Percentiles rank a stretch among this genome's conserved stretches.
Conservation (phyloP, 2,888 invertebrate species). For the Philopedon plagiatum region DNA sequence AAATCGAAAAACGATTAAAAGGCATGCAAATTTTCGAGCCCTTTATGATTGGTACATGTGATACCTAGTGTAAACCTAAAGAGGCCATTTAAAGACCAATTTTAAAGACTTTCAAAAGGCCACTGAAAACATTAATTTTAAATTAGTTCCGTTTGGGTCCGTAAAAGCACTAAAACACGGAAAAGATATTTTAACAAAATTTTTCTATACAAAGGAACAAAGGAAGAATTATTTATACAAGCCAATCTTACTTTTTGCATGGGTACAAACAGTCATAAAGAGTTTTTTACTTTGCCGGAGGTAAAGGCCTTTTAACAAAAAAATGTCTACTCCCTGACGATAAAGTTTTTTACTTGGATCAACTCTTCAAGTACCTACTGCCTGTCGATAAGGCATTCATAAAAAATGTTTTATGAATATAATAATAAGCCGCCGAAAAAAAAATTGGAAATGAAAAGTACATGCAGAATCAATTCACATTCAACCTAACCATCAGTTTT, state of each 20-base stretch:
- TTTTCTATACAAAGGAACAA: background rate
- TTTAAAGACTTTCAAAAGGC: background rate
- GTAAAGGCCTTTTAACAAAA: background rate
- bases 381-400: too few species aligned
- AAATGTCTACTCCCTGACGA: background rate
- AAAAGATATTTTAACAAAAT: background rate
- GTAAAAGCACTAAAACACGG: background rate
- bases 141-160: too few species aligned
- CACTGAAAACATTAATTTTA: too few species aligned
- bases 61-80: background rate
- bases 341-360: too few species aligned
- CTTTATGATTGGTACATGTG: background rate
- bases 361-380: too few species aligned
- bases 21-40: background rate
- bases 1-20: conserved; percentile 1
- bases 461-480: too few species aligned
- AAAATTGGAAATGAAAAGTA: too few species aligned
- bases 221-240: background rate
- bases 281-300: background rate
- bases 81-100: background rate
- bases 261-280: background rate
- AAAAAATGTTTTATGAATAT: too few species aligned
- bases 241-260: background rate
- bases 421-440: too few species aligned
- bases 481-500: too few species aligned